Base-by-base conservation (phyloP, 2,888 invertebrate genomes). In the Drosophila prolongata region DNA sequence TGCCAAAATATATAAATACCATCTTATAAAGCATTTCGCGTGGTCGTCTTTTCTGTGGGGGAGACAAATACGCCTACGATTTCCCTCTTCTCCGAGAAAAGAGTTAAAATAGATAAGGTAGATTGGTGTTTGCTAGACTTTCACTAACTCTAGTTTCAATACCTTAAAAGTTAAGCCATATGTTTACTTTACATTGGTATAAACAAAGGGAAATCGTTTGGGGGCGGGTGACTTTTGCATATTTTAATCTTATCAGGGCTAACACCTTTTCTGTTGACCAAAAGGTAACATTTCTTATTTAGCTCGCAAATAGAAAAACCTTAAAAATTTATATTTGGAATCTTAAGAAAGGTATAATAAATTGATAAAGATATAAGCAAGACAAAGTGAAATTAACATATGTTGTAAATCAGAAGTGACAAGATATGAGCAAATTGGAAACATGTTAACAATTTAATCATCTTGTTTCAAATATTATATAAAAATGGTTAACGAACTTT, bases 1-100 rank as follows among this genome's bases (percentile, higher is more conserved):
- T 75, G 76, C 75, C 75, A 77, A 83, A 80, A 76, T 49, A 46
- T 30, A 67, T 65, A 61, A 37, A 58, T 49, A 60, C 11, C n/a
- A 65, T 6, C 62, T 38, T 46, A 24, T 24, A 27, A 34, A 24
- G 46, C 64, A 10, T 37, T 49, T 55, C 57, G 53, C 59, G 73
- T 72, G 54, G 47, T 35, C 42, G 56, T 30, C 24, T 24, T 24
- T 13, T 38, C 50, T 55, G 56, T 42, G 13, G 16, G 13, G n/a
- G 9, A 19, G 49, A 42, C 43, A 64, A 64, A 60, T 43, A 60
- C 61, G n/a, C 60, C 62, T 35, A 64, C 42, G 37, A 64, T 37
- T 53, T 10, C 6, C 14, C n/a, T 49, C n/a, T 35, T 19, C n/a
- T 49, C n/a, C 35, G 34, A 40, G 46, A 43, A 50, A 49, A 43